Percentiles rank a stretch among this genome's conserved stretches.
phyloP scores from a whole-genome alignment of 2,888 invertebrate genomes.

The Trissolcus japonicus region DNA sequence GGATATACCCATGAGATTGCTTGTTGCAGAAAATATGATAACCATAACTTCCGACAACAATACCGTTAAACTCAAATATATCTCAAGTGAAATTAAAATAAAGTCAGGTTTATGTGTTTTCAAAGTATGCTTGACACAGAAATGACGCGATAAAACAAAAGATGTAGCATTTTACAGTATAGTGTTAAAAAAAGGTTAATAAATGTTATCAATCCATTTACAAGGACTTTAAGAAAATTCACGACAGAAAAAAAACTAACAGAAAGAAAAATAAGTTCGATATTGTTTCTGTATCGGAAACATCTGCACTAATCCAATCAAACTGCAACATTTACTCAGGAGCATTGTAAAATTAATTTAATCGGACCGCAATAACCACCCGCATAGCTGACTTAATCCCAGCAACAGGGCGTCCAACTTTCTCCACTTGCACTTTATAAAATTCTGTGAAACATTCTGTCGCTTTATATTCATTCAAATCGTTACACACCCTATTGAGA shows the following conservation, averaged over 20 bases:
- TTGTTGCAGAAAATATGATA: conserved; percentile 16
- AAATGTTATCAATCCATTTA: not conserved
- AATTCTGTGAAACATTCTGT: conserved; percentile 20
- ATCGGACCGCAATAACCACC: conserved; percentile 18
- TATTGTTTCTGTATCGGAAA: too few species aligned
- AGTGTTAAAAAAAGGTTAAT: not conserved
- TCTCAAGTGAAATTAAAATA: conserved; percentile 37
- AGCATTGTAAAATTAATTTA: conserved; percentile 10
- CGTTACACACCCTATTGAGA: conserved; percentile 32
- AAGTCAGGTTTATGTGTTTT: conserved; percentile 25
- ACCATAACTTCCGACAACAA: conserved; percentile 32
- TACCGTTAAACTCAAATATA: conserved; percentile 35
- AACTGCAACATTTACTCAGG: not conserved
- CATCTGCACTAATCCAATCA: too few species aligned
- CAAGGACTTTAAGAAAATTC: not conserved
- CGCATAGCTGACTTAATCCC: conserved; percentile 17
- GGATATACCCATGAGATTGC: conserved; percentile 7
- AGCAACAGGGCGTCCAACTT: conserved; percentile 28
- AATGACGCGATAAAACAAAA: conserved; percentile 34
- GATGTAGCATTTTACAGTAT: conserved; percentile 28
- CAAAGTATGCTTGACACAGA: conserved; percentile 18
- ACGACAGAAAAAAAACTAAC: too few species aligned
- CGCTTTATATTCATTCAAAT: conserved; percentile 17
- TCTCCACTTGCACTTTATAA: conserved; percentile 31
- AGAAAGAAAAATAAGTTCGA: too few species aligned